Conservation (phyloP, 2,797 vertebrate species). For the Coranthus polyacanthus region DNA sequence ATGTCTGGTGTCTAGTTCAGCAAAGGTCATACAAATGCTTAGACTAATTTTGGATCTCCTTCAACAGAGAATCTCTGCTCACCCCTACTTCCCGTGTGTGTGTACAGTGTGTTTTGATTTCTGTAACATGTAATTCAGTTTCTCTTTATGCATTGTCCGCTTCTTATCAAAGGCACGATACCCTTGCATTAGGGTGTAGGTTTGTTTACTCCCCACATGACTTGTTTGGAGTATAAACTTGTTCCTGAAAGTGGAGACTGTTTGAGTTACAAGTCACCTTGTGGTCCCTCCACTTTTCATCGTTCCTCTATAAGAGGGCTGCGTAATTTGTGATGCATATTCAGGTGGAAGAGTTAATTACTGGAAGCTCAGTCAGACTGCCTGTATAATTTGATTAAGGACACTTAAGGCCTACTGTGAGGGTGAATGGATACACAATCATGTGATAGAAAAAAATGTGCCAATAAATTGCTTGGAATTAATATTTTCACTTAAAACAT, state of each 20-base stretch:
- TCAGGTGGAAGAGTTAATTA: conserved; percentile 84
- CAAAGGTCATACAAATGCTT: conserved; percentile 80
- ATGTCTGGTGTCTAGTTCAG: conserved; percentile 53
- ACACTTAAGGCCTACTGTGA: conserved; percentile 79
- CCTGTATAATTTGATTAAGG: conserved; percentile 85
- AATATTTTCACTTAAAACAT: conserved; percentile 83
- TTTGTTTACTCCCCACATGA: conserved; percentile 44
- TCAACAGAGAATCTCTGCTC: conserved; percentile 56
- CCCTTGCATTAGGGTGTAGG: neutral
- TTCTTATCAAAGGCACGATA: conserved; percentile 5
- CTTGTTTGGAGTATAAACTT: conserved; percentile 70
- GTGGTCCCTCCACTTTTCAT: conserved; percentile 54
- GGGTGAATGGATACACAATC: conserved; percentile 81
- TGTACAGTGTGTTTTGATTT: conserved; percentile 47
- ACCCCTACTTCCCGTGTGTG: conserved; percentile 40
- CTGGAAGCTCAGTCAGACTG: conserved; percentile 80
- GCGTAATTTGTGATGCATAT: conserved; percentile 79
- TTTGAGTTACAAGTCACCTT: conserved; percentile 54
- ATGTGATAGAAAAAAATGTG: conserved; percentile 72
- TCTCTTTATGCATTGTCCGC: neutral
- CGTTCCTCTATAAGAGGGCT: conserved; percentile 65
- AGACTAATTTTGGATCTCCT: conserved; percentile 79
- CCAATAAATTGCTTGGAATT: conserved; percentile 84
- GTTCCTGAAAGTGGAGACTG: conserved; percentile 39
- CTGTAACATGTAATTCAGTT: conserved; percentile 21